Conservation (phyloP, 2,888 invertebrate species). For the Erebia aethiops region DNA sequence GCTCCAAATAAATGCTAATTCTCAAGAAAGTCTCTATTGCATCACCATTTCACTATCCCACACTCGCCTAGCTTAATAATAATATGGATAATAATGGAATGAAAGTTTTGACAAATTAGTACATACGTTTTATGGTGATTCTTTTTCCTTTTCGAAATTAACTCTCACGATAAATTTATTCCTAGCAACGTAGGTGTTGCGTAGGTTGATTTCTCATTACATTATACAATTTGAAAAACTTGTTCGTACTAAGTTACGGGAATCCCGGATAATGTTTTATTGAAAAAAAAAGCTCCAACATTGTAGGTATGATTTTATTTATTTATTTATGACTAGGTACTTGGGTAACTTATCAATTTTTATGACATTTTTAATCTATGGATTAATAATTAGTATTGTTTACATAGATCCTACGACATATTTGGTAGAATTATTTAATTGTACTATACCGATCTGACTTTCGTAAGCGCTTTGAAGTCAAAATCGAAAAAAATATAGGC, state of each 20-base stretch:
- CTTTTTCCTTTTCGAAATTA: conserved; percentile 16
- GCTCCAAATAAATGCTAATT: conserved; percentile 24
- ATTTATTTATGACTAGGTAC: no score
- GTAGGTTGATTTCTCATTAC: conserved; percentile 25
- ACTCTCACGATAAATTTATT: conserved; percentile 25
- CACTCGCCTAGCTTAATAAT: background rate
- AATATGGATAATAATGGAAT: conserved; percentile 1
- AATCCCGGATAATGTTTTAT: background rate
- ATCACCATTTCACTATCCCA: conserved; percentile 1
- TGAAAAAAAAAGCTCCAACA: no score
- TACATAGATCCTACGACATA: no score
- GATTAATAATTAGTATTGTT: background rate
- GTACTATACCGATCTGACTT: background rate
- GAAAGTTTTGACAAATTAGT: conserved; percentile 26
- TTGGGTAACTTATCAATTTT: background rate
- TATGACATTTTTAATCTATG: background rate
- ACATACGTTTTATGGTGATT: conserved; percentile 16
- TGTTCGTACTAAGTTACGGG: background rate
- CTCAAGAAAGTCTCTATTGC: conserved; percentile 21
- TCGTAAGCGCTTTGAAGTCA: no score
- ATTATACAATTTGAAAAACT: conserved; percentile 19
- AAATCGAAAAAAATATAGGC: no score
- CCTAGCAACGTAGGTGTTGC: conserved; percentile 22
- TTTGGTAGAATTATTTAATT: background rate
- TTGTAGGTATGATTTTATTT: no score